Conservation (phyloP, 1,140 invertebrate species). For the Chionoecetes opilio region DNA sequence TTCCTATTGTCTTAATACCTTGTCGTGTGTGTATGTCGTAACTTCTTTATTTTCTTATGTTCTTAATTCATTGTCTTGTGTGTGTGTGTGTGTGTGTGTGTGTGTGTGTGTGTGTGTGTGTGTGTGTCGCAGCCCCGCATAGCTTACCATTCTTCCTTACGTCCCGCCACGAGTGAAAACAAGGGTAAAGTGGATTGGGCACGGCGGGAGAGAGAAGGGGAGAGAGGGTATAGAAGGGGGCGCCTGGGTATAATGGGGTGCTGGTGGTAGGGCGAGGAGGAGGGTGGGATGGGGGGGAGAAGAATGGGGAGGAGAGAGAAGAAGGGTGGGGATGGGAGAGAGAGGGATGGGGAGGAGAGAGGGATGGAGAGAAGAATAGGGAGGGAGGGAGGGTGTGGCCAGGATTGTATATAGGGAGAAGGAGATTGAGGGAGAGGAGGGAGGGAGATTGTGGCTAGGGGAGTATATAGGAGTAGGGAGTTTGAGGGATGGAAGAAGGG, state of each 20-base stretch:
- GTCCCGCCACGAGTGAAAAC: constrained; percentile 22
- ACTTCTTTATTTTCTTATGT: no score
- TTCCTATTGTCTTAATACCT: no score
- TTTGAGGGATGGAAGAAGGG: no score
- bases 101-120: background rate
- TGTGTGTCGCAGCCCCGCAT: background rate
- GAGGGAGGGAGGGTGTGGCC: no score
- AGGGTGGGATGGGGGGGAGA: background rate
- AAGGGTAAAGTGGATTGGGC: constrained; percentile 36
- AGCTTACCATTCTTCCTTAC: background rate
- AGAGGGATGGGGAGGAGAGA: no score
- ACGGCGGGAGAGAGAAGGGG: background rate
- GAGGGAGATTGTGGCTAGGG: background rate
- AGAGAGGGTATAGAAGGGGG: no score
- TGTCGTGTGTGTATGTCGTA: no score
- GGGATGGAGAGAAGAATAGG: no score
- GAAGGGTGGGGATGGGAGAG: background rate
- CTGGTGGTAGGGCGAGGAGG: constrained; percentile 21
- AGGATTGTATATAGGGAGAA: background rate
- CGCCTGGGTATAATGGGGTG: constrained; percentile 9
- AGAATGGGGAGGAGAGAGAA: background rate
- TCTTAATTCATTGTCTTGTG: no score
- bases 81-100: no score
- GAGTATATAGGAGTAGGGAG: no score
- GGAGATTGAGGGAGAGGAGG: background rate